Evolutionary conservation across 2,113 vertebrate species (phyloP).

Genomic region (Melanerpes aurifrons): DNA sequence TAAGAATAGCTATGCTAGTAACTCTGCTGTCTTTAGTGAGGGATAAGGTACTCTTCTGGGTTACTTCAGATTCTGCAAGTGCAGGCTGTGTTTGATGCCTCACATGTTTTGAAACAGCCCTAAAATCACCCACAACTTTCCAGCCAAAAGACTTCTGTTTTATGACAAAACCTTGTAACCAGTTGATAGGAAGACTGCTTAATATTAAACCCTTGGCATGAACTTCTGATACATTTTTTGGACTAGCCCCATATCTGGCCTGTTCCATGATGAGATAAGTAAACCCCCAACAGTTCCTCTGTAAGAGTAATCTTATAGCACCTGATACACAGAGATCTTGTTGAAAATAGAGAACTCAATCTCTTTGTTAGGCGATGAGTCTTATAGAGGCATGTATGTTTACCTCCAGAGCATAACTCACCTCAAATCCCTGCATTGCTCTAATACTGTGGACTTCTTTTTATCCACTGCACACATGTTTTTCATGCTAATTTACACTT

Average conservation of each 20-base stretch:
- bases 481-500: not conserved
- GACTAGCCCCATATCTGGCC: not conserved
- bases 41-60: not conserved
- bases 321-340: not conserved
- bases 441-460: not conserved
- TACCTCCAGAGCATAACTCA: not conserved
- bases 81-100: not conserved
- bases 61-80: slow-evolving; percentile 6
- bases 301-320: not conserved
- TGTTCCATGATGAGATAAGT: not conserved
- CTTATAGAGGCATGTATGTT: not conserved
- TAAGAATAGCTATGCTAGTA: not conserved
- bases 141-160: not conserved
- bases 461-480: not conserved
- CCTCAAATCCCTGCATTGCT: not conserved
- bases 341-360: not conserved
- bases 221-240: not conserved
- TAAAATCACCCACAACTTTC: not conserved
- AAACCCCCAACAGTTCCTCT: not conserved
- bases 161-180: not conserved
- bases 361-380: not conserved
- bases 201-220: not conserved
- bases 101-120: not conserved
- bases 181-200: not conserved
- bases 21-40: not conserved